These are phyloP conservation scores for Balaeniceps rex DNA, from an alignment of 2,113 vertebrate species.

Conservation along the genomic window DNA sequence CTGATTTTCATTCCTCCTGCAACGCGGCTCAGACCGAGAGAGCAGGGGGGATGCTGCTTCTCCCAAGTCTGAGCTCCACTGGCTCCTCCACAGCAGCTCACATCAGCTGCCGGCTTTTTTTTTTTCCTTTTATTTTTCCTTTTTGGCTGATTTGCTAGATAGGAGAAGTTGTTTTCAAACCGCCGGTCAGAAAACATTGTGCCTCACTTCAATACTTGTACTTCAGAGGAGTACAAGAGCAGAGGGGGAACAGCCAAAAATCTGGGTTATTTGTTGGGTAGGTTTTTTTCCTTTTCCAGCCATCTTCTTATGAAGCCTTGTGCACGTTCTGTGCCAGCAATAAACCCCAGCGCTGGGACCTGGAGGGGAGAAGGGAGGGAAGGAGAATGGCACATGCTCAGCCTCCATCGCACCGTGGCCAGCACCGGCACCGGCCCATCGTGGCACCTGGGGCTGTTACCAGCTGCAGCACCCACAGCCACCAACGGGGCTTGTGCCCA, in stretches of 20 bases:
- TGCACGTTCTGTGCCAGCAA: constrained; percentile 19
- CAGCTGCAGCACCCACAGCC: neutral
- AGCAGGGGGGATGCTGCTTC: neutral
- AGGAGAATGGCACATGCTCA: neutral
- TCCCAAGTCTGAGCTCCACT: neutral
- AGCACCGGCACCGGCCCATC: neutral
- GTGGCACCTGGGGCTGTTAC: accelerated
- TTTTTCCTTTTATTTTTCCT: neutral
- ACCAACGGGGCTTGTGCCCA: neutral
- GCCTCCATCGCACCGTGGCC: neutral
- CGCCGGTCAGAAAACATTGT: neutral
- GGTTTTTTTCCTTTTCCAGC: neutral
- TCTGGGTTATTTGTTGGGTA: neutral
- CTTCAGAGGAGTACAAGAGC: neutral
- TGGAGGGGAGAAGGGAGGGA: neutral
- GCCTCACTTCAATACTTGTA: constrained; percentile 7
- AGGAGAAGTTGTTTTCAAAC: constrained; percentile 23
- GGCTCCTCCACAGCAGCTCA: neutral
- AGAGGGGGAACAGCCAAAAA: constrained; percentile 26
- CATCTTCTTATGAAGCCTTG: neutral
- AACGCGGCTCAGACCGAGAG: neutral
- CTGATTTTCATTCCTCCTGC: neutral
- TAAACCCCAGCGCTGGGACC: constrained; percentile 31
- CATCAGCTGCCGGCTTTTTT: neutral
- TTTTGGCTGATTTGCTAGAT: constrained; percentile 33